Evolutionary conservation across 2,113 vertebrate genomes (phyloP), one percentile per base, ranked within the genome.

Genomic region (Andinoacara biseriatus): DNA sequence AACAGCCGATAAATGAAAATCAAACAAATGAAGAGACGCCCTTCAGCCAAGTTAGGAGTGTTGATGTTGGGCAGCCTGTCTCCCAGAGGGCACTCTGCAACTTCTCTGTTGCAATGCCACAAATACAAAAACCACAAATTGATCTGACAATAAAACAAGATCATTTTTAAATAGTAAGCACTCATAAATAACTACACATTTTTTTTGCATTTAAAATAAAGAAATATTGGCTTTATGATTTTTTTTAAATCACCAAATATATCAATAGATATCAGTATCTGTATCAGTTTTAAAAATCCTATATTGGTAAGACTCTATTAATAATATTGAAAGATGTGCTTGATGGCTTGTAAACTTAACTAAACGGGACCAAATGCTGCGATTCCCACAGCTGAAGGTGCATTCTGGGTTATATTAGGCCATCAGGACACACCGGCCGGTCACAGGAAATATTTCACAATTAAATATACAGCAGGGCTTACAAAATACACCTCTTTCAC

Each of bases 401-500:
- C 74, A 78, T 82, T 18, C 52, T 54, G 83, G 79, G 85, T 90
- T 74, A 15, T 81, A 83, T 85, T 35, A 59, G 74, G 78, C 54
- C 46, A 11, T 67, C 81, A 85, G 88, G 88, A 92, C 83, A 87
- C 58, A 90, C 86, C 80, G 72, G 80, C 74, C 13, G 33, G 76
- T 81, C 76, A 85, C 76, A 79, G 88, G 89, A 91, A 90, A 93
- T 93, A 87, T 93, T 95, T 94, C 86, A 89, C 82, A 91, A 92
- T 94, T 84, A 91, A 94, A 95, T 93, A 94, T 83, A 93, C 91
- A 90, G 52, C 87, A 75, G 89, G 77, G 40, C 93, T 92, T 93
- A 92, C 93, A 94, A 94, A 95, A 94, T 90, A 82, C 91, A 95
- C 93, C 93, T 94, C 93, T 95, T 95, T 90, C 91, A 93, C 92